These are phyloP conservation scores for Botia almorhae DNA, from an alignment of 2,797 vertebrate species.

Conservation along the genomic window DNA sequence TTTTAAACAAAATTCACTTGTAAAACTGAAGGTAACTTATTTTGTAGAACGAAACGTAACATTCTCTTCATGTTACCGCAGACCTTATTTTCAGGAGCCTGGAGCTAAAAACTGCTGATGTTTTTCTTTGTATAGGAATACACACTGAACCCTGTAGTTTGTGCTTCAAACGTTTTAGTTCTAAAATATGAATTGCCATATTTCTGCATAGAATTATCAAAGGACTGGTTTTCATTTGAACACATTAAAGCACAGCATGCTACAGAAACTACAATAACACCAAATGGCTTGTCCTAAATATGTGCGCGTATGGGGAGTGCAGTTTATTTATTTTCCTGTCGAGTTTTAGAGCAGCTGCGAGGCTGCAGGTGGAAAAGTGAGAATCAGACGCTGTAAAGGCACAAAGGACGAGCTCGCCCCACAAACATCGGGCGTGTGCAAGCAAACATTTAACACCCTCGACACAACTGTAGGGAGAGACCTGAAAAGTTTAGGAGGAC, in stretches of 20 bases:
- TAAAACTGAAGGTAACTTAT: too few species aligned
- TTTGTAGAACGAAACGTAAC: too few species aligned
- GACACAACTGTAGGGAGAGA: too few species aligned
- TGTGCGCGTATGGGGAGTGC: background rate
- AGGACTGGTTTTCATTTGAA: constrained; percentile 1
- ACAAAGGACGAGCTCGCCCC: constrained; percentile 12
- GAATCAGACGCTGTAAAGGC: background rate
- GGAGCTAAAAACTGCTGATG: too few species aligned
- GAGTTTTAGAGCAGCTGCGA: constrained; percentile 34
- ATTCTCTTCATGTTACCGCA: too few species aligned
- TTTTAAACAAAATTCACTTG: too few species aligned
- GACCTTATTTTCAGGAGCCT: too few species aligned
- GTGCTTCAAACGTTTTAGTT: background rate
- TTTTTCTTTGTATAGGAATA: too few species aligned
- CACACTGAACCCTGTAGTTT: background rate
- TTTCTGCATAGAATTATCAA: background rate
- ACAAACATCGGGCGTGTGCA: background rate
- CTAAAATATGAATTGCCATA: background rate
- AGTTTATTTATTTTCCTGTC: constrained; percentile 35
- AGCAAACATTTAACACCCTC: background rate
- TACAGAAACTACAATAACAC: constrained; percentile 18
- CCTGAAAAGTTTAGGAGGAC: too few species aligned
- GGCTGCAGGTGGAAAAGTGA: constrained; percentile 24
- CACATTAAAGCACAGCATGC: constrained; percentile 1
- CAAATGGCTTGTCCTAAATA: constrained; percentile 34